Percentiles rank a stretch among this genome's conserved stretches.
These are phyloP conservation scores for Alauda arvensis DNA, from an alignment of 2,797 vertebrate genomes.

Conservation along the genomic window DNA sequence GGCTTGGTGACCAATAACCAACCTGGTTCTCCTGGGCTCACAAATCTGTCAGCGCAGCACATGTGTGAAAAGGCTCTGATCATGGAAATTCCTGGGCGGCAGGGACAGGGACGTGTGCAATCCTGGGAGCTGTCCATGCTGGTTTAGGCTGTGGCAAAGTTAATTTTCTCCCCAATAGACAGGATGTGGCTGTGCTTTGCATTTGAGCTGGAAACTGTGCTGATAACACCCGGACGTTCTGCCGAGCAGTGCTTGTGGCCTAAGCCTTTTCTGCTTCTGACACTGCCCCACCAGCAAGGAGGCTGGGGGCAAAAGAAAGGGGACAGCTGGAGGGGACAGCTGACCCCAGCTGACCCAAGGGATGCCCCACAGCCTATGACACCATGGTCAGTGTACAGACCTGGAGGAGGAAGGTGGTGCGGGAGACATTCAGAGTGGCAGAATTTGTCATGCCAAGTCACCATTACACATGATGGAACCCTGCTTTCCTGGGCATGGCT, in stretches of 20 bases:
- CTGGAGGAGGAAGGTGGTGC: background rate
- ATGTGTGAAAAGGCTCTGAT: background rate
- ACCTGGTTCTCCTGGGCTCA: background rate
- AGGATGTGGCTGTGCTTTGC: background rate
- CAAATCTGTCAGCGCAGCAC: background rate
- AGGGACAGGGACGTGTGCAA: background rate
- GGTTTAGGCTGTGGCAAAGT: background rate
- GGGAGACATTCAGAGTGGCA: fast-evolving
- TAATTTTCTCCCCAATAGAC: background rate
- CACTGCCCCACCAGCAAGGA: fast-evolving
- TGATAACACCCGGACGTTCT: background rate
- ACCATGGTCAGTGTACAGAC: background rate
- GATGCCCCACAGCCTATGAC: background rate
- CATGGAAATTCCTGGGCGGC: background rate
- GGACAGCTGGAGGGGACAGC: background rate
- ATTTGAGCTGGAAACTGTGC: background rate
- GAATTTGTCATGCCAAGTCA: background rate
- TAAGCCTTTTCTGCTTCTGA: background rate
- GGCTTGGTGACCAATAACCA: background rate
- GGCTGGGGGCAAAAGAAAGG: background rate
- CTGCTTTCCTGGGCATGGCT: background rate
- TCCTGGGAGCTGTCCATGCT: background rate
- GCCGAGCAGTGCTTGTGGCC: fast-evolving
- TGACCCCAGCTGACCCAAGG: background rate
- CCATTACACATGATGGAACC: background rate